phyloP scores from a whole-genome alignment of 1,140 invertebrate genomes.

The Sycophaga agraensis region DNA sequence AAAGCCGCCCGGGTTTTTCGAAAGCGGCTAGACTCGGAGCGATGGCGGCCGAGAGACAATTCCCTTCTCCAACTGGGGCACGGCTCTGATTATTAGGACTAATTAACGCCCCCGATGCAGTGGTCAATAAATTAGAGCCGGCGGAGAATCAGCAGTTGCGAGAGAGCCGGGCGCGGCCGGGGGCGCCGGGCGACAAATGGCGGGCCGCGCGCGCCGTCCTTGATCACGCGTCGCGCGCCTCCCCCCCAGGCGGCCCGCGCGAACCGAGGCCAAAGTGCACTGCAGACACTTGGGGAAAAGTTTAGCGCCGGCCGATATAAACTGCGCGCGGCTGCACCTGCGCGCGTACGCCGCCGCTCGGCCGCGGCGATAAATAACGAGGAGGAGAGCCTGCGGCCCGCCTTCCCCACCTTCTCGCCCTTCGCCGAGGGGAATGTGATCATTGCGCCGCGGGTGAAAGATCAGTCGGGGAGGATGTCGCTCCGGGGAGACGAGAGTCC shows the following conservation, averaged over 20 bases:
- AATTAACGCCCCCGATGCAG: conserved; percentile 52
- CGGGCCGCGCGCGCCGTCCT: conserved; percentile 28
- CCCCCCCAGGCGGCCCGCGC: background rate
- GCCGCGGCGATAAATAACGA: conserved; percentile 24
- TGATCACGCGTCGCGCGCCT: conserved; percentile 17
- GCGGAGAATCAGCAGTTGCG: no score
- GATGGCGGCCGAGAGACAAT: no score
- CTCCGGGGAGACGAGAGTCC: no score
- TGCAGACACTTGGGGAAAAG: conserved; percentile 43
- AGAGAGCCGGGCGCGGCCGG: no score
- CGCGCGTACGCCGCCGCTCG: background rate
- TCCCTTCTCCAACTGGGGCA: conserved; percentile 52
- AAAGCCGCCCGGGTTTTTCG: no score
- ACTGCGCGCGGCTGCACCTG: conserved; percentile 19
- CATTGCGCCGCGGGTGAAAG: no score
- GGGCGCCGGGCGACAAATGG: no score
- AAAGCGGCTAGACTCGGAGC: no score
- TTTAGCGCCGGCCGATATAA: conserved; percentile 34
- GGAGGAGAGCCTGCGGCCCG: no score
- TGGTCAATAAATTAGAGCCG: conserved; percentile 56
- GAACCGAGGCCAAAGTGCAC: conserved; percentile 32
- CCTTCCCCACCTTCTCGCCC: no score
- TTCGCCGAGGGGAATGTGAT: no score
- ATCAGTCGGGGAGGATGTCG: no score
- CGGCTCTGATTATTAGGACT: conserved; percentile 50